Percentiles rank a stretch among this genome's conserved stretches.
These are phyloP conservation scores for Pyrrhura leucotis DNA, from an alignment of 2,797 vertebrate species.

Conservation along the genomic window DNA sequence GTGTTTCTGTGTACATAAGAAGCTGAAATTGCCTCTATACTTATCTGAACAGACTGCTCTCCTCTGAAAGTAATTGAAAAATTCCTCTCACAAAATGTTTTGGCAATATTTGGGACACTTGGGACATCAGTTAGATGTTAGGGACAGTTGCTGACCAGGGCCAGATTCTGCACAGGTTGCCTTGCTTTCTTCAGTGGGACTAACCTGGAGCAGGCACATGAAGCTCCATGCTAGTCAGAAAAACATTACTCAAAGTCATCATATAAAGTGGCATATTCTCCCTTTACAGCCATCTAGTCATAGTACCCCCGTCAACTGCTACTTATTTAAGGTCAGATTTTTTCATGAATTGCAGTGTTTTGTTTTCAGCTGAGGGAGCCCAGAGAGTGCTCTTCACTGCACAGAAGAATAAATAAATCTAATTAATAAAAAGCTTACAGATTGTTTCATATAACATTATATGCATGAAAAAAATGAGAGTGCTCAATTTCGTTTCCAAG, in stretches of 20 bases:
- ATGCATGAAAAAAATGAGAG: not conserved
- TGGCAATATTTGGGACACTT: not conserved
- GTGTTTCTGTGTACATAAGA: not conserved
- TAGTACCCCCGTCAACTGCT: not conserved
- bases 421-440: not conserved
- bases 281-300: not conserved
- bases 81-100: not conserved
- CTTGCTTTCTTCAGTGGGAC: not conserved
- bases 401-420: not conserved
- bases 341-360: not conserved
- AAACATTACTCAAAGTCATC: not conserved
- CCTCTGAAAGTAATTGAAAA: not conserved
- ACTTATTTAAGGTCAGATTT: not conserved
- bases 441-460: not conserved
- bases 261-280: not conserved
- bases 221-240: not conserved
- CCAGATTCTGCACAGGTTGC: not conserved
- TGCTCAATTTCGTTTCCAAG: not conserved
- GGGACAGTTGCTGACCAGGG: not conserved
- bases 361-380: not conserved
- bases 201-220: not conserved
- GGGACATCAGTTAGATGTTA: not conserved
- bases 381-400: accelerated
- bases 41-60: not conserved
- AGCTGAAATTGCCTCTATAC: not conserved